Evolutionary conservation across 2,888 invertebrate species (phyloP), one percentile per base, ranked within the genome.

Genomic region (Deilephila elpenor): DNA sequence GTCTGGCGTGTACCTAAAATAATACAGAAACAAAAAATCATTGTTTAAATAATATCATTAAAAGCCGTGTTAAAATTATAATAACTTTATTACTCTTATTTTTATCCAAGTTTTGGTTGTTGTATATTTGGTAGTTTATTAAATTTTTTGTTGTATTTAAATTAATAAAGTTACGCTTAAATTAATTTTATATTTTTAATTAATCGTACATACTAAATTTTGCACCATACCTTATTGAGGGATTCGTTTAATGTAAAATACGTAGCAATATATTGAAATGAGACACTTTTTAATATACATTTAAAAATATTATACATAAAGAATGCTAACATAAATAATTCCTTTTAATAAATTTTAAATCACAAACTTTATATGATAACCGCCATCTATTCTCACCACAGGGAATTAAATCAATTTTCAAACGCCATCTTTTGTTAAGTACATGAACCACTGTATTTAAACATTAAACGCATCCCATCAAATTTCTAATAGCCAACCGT

Each of bases 171-270:
- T 67, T 51, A 25, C 25, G 17, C 17, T 25, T 25, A 25, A 62
- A 62, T 61, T 32, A 11, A 62, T 37, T 17, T 51, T 67, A 44
- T 19, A n/a, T 3, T 25, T 67, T 67, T 51, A 25, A 25, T 34
- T n/a, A 64, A n/a, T 64, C 44, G 44, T 14, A 67, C 25, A 51
- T 67, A 51, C 25, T 44, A 51, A n/a, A n/a, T 56, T 20, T 67
- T 25, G 67, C 67, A 67, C 67, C 67, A 67, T 67, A 51, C 51
- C 25, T 67, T 51, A 14, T 67, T 67, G 5, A 17, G 6, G 51
- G 51, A 51, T 67, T 34, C 51, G 29, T 67, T 67, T 51, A 67
- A 67, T 67, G 25, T 67, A 17, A 67, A 51, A 67, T 67, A 25
- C 25, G 17, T 51, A 20, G 7, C 1, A 4, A 25, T 19, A 6